phyloP scores from a whole-genome alignment of 2,113 vertebrate genomes.

The Clupea harengus region DNA sequence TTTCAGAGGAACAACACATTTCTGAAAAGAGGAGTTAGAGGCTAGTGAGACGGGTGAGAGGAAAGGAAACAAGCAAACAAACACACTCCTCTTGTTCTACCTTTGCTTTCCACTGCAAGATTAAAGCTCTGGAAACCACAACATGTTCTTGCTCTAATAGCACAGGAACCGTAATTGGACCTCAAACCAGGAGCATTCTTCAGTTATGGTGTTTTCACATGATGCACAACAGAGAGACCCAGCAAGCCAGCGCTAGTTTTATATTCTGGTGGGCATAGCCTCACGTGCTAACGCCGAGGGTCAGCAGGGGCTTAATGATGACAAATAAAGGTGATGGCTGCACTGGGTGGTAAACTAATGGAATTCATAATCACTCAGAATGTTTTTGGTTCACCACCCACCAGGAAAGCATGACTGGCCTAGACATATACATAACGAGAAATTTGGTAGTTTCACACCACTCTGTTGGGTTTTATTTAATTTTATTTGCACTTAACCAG shows the following conservation, averaged over 20 bases:
- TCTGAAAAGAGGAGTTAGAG: not conserved
- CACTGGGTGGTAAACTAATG: not conserved
- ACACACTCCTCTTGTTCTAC: not conserved
- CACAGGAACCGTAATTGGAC: not conserved
- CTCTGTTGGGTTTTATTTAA: not conserved
- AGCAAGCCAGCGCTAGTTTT: not conserved
- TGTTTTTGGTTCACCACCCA: not conserved
- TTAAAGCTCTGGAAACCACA: not conserved
- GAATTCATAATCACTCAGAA: not conserved
- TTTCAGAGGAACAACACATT: not conserved
- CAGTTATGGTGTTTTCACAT: not conserved
- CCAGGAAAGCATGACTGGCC: not conserved
- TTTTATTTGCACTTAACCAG: not conserved
- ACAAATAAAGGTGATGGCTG: not conserved
- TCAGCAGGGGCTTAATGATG: slow-evolving; percentile 16
- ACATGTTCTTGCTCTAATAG: not conserved
- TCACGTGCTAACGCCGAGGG: not conserved
- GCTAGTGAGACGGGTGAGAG: not conserved
- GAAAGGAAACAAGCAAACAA: slow-evolving; percentile 29
- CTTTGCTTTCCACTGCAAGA: not conserved
- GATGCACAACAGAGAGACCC: not conserved
- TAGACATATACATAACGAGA: not conserved
- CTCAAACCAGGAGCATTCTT: not conserved
- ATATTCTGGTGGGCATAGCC: slow-evolving; percentile 5
- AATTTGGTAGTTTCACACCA: not conserved